Percentiles rank a stretch among this genome's conserved stretches.
phyloP scores from a whole-genome alignment of 2,888 invertebrate genomes.

The Microchrysa polita region DNA sequence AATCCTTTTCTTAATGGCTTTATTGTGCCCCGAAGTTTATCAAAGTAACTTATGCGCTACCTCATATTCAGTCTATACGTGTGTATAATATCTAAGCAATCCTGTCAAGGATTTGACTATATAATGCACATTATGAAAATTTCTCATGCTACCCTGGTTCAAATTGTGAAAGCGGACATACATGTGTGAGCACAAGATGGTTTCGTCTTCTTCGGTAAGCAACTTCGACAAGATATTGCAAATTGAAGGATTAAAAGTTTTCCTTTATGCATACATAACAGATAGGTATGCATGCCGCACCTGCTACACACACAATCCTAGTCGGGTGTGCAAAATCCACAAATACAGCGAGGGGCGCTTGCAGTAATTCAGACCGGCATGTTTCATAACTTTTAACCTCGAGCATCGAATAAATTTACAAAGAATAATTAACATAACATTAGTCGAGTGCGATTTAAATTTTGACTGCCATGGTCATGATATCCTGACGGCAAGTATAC shows the following conservation, averaged over 20 bases:
- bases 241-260: constrained; percentile 50
- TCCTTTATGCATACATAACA: constrained; percentile 42
- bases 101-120: constrained; percentile 12
- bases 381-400: constrained; percentile 17
- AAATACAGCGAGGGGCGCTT: constrained; percentile 17
- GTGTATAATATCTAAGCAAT: constrained; percentile 22
- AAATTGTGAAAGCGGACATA: not conserved
- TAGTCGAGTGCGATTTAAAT: not conserved
- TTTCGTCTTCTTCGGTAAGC: constrained; percentile 20
- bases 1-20: constrained; percentile 36
- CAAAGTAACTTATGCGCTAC: constrained; percentile 32
- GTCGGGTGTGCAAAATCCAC: not conserved
- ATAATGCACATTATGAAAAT: constrained; percentile 27
- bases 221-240: constrained; percentile 44
- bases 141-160: not conserved
- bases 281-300: constrained; percentile 5
- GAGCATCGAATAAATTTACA: constrained; percentile 44
- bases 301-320: not conserved
- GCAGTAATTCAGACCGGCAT: not conserved
- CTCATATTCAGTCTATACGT: constrained; percentile 38
- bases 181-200: not conserved
- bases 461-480: not conserved
- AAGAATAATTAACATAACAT: constrained; percentile 46
- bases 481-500: too few species aligned
- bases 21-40: constrained; percentile 37